A percentile compares a stretch with the other conserved stretches of the same genome.
Conservation (phyloP, 2,888 invertebrate species). For the Epiblema foenella region DNA sequence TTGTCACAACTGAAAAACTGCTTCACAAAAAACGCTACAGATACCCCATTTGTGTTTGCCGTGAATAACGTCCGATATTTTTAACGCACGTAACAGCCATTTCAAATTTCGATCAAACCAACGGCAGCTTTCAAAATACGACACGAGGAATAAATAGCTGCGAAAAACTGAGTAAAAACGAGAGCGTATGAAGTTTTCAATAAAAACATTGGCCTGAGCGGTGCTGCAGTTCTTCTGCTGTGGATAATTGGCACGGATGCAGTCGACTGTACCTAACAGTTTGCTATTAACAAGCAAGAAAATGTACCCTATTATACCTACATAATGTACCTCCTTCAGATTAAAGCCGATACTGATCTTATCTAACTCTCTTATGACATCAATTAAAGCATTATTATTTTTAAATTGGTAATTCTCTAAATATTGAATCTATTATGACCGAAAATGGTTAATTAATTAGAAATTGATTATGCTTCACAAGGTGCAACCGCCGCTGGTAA, state of each 20-base stretch:
- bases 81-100: conserved; percentile 41
- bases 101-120: conserved; percentile 44
- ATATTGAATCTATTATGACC: conserved; percentile 50
- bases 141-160: conserved; percentile 56
- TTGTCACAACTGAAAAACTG: conserved; percentile 23
- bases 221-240: conserved; percentile 68
- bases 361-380: conserved; percentile 48
- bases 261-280: conserved; percentile 49
- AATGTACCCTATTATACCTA: conserved; percentile 2
- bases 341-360: conserved; percentile 4
- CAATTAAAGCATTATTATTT: conserved; percentile 52
- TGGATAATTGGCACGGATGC: conserved; percentile 23
- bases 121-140: conserved; percentile 43
- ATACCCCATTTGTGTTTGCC: conserved; percentile 35
- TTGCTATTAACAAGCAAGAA: conserved; percentile 5
- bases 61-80: conserved; percentile 28
- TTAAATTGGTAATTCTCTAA: conserved; percentile 52
- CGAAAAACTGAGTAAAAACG: conserved; percentile 64
- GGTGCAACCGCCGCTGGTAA: conserved; percentile 53
- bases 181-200: conserved; percentile 69
- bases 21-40: conserved; percentile 28
- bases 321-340: not conserved
- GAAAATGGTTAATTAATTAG: conserved; percentile 56
- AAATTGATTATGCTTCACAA: conserved; percentile 54
- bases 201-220: conserved; percentile 72